phyloP scores from a whole-genome alignment of 2,888 invertebrate species.

The Lasioglossum lativentre region DNA sequence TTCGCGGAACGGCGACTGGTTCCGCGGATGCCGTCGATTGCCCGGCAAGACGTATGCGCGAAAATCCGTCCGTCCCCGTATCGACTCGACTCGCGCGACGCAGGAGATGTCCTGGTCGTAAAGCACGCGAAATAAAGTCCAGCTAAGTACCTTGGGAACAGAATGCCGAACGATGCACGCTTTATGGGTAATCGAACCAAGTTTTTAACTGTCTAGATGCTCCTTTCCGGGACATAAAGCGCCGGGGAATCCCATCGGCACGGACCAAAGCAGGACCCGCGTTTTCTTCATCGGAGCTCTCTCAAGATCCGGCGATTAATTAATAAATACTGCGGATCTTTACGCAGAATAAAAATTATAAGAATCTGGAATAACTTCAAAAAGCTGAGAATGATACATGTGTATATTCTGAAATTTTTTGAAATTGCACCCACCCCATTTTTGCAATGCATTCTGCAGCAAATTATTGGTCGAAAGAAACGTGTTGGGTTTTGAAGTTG shows the following conservation, averaged over 20 bases:
- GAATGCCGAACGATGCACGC: slow-evolving; percentile 72
- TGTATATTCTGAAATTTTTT: no score
- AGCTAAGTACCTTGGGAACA: slow-evolving; percentile 75
- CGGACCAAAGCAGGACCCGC: not conserved
- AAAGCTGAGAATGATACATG: no score
- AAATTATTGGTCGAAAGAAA: no score
- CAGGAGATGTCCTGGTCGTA: slow-evolving; percentile 68
- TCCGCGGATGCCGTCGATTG: not conserved
- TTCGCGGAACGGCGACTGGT: not conserved
- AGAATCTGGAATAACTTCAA: no score
- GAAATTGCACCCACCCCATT: no score
- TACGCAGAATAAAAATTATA: no score
- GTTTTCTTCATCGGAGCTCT: not conserved
- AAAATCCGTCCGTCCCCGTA: slow-evolving; percentile 37
- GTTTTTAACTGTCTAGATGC: slow-evolving; percentile 78
- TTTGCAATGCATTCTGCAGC: no score
- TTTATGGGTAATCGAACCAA: slow-evolving; percentile 78
- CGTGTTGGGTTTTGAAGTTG: no score
- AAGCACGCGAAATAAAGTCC: slow-evolving; percentile 76
- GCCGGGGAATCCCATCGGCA: slow-evolving; percentile 57
- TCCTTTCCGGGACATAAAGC: slow-evolving; percentile 76
- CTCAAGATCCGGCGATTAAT: no score
- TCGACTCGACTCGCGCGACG: slow-evolving; percentile 57
- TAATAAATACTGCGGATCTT: no score
- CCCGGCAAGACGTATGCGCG: slow-evolving; percentile 50